Evolutionary conservation across 2,113 vertebrate species (phyloP), one percentile per base, ranked within the genome.

Genomic region (Dermatemys mawii): DNA sequence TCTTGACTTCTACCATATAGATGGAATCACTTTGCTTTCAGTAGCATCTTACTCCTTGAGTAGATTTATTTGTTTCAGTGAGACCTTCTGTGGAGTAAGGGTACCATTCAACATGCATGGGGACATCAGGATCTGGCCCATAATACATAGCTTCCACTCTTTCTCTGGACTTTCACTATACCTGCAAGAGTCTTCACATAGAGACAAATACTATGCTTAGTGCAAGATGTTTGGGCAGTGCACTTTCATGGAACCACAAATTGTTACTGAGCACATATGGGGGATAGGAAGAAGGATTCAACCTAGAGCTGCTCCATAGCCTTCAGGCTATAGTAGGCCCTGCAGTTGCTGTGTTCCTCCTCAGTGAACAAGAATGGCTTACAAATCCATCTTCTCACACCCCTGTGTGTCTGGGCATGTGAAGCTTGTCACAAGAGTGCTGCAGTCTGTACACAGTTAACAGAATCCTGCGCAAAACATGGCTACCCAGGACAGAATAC

Each of bases 361-460:
- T 63, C 0, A 49, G 5, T 26, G 73, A 49, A 11, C 55, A 29
- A 83, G 35, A 38, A 1, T 84, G 44, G 6, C 9, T 6, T 24
- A 44, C 19, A 49, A 48, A 78, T 88, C 8, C 35, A 67, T 35
- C 32, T 67, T 17, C 63, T 8, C 63, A 67, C 35, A n/a, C 63
- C 16, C 8, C 14, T 21, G 63, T n/a, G 17, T 83, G 11, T 92
- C 75, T 80, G 48, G 78, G 78, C 83, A 81, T 26, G 27, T 41
- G 83, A 78, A 32, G 51, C 21, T 0, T 0, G 22, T 29, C 32
- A 32, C 51, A 53, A 53, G n/a, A 83, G 22, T 35, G 11, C 46
- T 86, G 49, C 41, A 53, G 60, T 19, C 32, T 44, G 5, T 41
- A 50, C 48, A 91, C 78, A 54, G 38, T 32, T 70, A 44, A 82